Base-by-base conservation (phyloP, 2,113 vertebrate genomes). In the Aptenodytes forsteri region DNA sequence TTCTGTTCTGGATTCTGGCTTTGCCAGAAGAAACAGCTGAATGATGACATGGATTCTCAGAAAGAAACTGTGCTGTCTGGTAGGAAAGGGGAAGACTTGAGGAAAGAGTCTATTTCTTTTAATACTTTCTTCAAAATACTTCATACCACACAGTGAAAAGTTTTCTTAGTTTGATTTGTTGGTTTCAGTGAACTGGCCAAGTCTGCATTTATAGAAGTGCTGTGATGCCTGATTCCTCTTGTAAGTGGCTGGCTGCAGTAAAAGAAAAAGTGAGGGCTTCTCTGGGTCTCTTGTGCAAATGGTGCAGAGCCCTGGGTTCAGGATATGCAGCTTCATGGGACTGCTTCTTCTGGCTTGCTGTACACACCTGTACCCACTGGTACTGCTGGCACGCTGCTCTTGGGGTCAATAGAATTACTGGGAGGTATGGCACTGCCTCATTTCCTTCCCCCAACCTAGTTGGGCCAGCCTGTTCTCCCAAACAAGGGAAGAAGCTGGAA, bases 1-100 rank as follows among this genome's bases (percentile, higher is more conserved):
- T 97, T 97, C 90, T 98, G 93, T 98, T 97, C 92, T 97, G 89
- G 97, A 96, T 98, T 98, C 93, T 95, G 97, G 96, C 95, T 98
- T 97, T 98, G 97, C 98, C 97, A 97, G 97, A 97, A 98, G 95
- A 97, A 97, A 97, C 91, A 97, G 94, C 96, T 98, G 97, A 98
- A 92, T 96, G 93, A 98, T 97, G 95, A 90, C 86, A 94, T 50
- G 76, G 79, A 65, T 94, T 90, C 81, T 86, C 25, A 89, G 52
- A 58, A 81, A 91, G 89, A 96, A 94, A 89, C 86, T 46, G 20
- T 81, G 83, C 82, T 96, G 26, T 91, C 71, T 86, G 52, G 66
- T 81, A 77, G 70, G 42, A 93, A 81, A 84, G 42, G 47, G 54
- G 50, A 27, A 82, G 61, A 73, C 44, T 88, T 88, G 36, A 79